Evolutionary conservation across 2,113 vertebrate genomes (phyloP), one percentile per base, ranked within the genome.

Genomic region (Campylomormyrus numenius): DNA sequence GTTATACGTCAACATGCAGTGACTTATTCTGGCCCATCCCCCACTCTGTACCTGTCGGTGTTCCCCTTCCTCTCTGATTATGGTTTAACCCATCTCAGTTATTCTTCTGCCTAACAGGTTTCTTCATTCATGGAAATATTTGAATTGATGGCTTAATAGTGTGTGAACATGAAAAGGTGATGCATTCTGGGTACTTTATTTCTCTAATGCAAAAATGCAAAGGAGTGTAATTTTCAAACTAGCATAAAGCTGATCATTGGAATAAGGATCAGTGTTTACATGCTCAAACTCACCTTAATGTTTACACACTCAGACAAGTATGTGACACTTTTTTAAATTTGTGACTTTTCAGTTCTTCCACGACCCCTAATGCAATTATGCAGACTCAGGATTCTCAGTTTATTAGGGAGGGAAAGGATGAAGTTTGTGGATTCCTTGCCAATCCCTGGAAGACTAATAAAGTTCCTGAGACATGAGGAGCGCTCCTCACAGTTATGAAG

Each of bases 351-450:
- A 89, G 89, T 58, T 21, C 89, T 77, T 6, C 89, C 89, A 83
- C 89, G 89, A 17, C 77, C 89, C 19, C 89, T 89, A 10, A 85
- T 89, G 89, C 89, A 89, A 35, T 42, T 89, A 19, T 89, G 89
- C 39, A 58, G 89, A 52, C 21, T 58, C 39, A 89, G 10, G 80
- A 89, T 89, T 42, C 35, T 42, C 52, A 27, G 52, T 45, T 17
- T 58, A 10, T 0, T 89, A 15, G 89, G 89, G 24, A 9, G 5
- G 10, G 39, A 46, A 11, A 89, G 89, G 24, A 53, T 85, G 50
- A 62, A 39, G 77, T 1, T 11, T 1, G 10, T 89, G 50, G 52
- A 85, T 24, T 42, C 10, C 35, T 56, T 89, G 50, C 89, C 89
- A 21, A 21, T 89, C 21, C 89, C 89, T 84, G 74, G 19, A 46